These are phyloP conservation scores for Synanthedon vespiformis DNA, from an alignment of 2,888 invertebrate species.

Conservation along the genomic window DNA sequence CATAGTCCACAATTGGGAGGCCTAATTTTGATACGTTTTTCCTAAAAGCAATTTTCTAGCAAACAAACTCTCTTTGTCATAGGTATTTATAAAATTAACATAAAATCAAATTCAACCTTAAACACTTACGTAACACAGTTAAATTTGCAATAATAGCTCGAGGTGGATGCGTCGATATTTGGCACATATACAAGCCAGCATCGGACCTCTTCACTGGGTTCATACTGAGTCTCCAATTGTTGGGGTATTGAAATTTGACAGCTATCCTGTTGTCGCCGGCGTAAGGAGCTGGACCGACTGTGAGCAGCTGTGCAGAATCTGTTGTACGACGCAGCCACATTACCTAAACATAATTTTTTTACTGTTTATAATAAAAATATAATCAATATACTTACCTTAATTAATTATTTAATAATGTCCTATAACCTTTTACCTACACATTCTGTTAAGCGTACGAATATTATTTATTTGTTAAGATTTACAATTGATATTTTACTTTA, in stretches of 20 bases:
- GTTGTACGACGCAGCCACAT: slow-evolving; percentile 76
- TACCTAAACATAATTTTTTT: slow-evolving; percentile 48
- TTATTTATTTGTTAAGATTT: too few species aligned
- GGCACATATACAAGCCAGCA: slow-evolving; percentile 82
- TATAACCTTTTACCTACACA: too few species aligned
- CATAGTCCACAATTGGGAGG: too few species aligned
- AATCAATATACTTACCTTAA: too few species aligned
- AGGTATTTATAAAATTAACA: slow-evolving; percentile 5
- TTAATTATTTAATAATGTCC: too few species aligned
- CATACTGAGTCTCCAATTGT: slow-evolving; percentile 78
- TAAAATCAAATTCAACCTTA: slow-evolving; percentile 17
- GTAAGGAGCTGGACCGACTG: slow-evolving; percentile 74
- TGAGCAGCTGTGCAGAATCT: slow-evolving; percentile 74
- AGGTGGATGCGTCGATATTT: slow-evolving; percentile 85
- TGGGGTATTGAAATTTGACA: slow-evolving; percentile 77
- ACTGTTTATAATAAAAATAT: too few species aligned
- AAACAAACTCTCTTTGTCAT: too few species aligned
- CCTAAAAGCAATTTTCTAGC: too few species aligned
- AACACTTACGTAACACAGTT: slow-evolving; percentile 77
- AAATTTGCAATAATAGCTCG: slow-evolving; percentile 80
- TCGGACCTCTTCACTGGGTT: slow-evolving; percentile 79
- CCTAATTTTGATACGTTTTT: too few species aligned
- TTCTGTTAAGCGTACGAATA: too few species aligned
- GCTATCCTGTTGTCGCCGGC: slow-evolving; percentile 74
- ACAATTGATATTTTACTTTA: too few species aligned